These are phyloP conservation scores for Oreonectes daqikongensis DNA, from an alignment of 2,797 vertebrate genomes.

Conservation along the genomic window DNA sequence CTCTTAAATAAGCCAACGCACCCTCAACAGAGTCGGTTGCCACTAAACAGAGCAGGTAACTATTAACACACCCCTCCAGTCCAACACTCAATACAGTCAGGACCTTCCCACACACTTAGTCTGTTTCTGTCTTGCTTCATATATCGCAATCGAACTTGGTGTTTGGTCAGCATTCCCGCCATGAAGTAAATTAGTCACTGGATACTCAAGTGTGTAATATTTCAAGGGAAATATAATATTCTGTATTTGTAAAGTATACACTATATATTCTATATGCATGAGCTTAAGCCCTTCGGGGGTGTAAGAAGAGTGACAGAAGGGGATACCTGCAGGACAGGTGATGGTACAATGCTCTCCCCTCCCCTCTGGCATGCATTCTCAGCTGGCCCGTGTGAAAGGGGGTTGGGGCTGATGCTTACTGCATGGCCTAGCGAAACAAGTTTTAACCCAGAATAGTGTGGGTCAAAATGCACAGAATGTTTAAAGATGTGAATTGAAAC, in stretches of 20 bases:
- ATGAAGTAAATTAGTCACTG: slow-evolving; percentile 10
- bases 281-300: background rate
- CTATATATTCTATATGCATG: background rate
- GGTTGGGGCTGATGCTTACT: background rate
- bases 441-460: slow-evolving; percentile 13
- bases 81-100: slow-evolving; percentile 7
- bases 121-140: background rate
- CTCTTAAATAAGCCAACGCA: slow-evolving; percentile 50
- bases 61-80: slow-evolving; percentile 36
- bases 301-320: background rate
- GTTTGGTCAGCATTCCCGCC: background rate
- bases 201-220: background rate
- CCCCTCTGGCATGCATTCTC: background rate
- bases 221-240: background rate
- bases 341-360: background rate
- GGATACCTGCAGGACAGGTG: slow-evolving; percentile 12
- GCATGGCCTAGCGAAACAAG: slow-evolving; percentile 10
- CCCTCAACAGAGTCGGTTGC: slow-evolving; percentile 67
- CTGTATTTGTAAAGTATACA: no score
- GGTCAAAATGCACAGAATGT: background rate
- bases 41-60: slow-evolving; percentile 72
- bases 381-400: background rate
- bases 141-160: slow-evolving; percentile 6
- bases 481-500: background rate
- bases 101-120: background rate